Percentiles rank a stretch among this genome's conserved stretches.
Conservation (phyloP, 2,888 invertebrate species). For the Hypomecis punctinalis region DNA sequence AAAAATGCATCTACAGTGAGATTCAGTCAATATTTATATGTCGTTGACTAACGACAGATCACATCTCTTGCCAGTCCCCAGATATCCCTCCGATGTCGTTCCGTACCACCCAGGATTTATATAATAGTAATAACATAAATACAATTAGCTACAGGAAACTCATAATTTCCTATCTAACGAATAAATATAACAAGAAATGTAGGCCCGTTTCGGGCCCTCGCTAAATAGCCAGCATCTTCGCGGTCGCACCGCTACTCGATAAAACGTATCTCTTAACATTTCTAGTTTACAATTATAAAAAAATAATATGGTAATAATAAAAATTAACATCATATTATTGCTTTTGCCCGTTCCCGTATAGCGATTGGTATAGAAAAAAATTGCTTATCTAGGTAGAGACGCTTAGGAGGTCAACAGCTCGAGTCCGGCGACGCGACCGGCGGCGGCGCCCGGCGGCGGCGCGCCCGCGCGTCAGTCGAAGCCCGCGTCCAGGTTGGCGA, state of each 20-base stretch:
- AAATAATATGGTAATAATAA: slow-evolving; percentile 85
- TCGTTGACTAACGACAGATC: slow-evolving; percentile 85
- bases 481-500: slow-evolving; percentile 69
- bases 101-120: slow-evolving; percentile 79
- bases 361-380: slow-evolving; percentile 84
- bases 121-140: slow-evolving; percentile 74
- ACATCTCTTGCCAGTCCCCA: slow-evolving; percentile 84
- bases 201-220: slow-evolving; percentile 68
- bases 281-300: slow-evolving; percentile 81
- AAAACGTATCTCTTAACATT: slow-evolving; percentile 73
- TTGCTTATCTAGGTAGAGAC: slow-evolving; percentile 80
- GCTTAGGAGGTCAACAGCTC: slow-evolving; percentile 53
- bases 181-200: slow-evolving; percentile 83
- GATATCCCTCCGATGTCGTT: slow-evolving; percentile 78
- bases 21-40: slow-evolving; percentile 86
- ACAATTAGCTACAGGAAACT: slow-evolving; percentile 84
- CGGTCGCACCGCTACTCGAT: slow-evolving; percentile 83
- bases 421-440: slow-evolving; percentile 50
- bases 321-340: slow-evolving; percentile 85
- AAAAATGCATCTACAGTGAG: slow-evolving; percentile 86
- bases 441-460: slow-evolving; percentile 65
- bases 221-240: slow-evolving; percentile 80
- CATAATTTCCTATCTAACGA: slow-evolving; percentile 83
- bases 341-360: slow-evolving; percentile 86
- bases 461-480: slow-evolving; percentile 34